Evolutionary conservation across 2,113 vertebrate species (phyloP).

Genomic region (Indicator indicator): DNA sequence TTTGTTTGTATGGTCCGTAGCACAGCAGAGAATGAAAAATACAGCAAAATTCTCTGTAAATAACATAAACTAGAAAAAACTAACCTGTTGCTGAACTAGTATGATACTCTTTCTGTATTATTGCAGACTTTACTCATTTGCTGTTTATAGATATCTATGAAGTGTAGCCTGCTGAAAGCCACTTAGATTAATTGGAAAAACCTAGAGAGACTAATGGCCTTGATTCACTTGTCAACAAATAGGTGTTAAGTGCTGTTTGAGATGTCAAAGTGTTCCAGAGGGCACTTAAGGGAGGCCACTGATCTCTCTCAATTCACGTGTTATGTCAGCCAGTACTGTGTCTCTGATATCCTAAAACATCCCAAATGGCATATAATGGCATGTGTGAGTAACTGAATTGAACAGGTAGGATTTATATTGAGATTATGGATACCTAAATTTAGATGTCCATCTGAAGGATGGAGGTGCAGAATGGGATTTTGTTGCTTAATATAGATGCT

Average conservation of each 20-base stretch:
- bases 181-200: background rate
- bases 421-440: background rate
- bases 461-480: background rate
- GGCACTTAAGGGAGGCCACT: background rate
- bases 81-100: slow-evolving; percentile 20
- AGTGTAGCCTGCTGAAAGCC: background rate
- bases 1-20: slow-evolving; percentile 66
- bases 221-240: background rate
- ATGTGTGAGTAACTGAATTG: background rate
- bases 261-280: background rate
- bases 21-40: slow-evolving; percentile 62
- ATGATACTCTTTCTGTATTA: slow-evolving; percentile 36
- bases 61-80: slow-evolving; percentile 34
- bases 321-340: accelerated
- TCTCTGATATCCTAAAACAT: background rate
- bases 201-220: background rate
- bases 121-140: slow-evolving; percentile 17
- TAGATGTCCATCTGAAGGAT: background rate
- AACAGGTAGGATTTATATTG: background rate
- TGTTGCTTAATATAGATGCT: accelerated
- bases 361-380: background rate
- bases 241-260: background rate
- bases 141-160: slow-evolving; percentile 9
- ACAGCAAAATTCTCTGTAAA: slow-evolving; percentile 55
- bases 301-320: background rate